These are phyloP conservation scores for Chymomyza caudatula DNA, from an alignment of 2,888 invertebrate genomes.

Conservation along the genomic window DNA sequence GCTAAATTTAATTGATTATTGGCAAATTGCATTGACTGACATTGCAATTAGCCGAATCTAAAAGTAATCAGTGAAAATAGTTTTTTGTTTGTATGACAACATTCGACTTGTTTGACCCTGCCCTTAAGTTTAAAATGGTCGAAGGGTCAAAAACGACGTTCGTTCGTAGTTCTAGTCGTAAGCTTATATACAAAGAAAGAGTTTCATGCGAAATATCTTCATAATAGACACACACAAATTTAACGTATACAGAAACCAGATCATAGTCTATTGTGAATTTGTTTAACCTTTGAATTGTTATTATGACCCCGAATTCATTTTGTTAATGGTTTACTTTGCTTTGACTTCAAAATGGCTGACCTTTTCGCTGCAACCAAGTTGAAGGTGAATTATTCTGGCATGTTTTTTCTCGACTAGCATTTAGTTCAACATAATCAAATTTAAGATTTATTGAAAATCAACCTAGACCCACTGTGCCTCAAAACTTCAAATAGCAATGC, in stretches of 20 bases:
- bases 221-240: no score
- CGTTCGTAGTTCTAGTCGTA: no score
- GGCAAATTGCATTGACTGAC: not conserved
- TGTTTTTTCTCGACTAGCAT: no score
- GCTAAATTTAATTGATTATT: not conserved
- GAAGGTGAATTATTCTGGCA: conserved; percentile 4
- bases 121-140: no score
- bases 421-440: not conserved
- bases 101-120: no score
- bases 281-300: conserved; percentile 27
- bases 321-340: conserved; percentile 8
- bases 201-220: no score
- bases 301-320: conserved; percentile 32
- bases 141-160: no score
- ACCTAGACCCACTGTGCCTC: conserved; percentile 20
- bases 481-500: conserved; percentile 21
- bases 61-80: not conserved
- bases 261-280: not conserved
- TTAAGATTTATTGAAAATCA: conserved; percentile 19
- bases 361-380: not conserved
- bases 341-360: conserved; percentile 31
- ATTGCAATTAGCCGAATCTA: not conserved
- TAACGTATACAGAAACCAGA: no score
- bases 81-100: no score
- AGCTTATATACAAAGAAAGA: no score